Conservation (phyloP, 1,140 invertebrate genomes). For the Hydropsyche tenuis region DNA sequence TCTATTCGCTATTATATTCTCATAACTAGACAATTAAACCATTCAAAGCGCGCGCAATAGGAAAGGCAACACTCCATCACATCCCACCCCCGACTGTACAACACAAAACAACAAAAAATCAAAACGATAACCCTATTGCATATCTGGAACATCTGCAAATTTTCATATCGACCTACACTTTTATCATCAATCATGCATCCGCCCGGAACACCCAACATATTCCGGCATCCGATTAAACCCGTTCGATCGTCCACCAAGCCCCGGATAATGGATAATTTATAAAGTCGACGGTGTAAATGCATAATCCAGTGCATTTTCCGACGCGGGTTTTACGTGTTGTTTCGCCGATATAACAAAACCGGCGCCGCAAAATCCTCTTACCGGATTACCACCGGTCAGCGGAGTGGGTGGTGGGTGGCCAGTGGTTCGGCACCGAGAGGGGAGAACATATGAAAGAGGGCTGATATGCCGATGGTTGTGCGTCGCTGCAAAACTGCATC, state of each 20-base stretch:
- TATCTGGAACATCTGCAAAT: too few species aligned
- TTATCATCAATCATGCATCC: background rate
- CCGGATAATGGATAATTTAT: slow-evolving; percentile 36
- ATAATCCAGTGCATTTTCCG: slow-evolving; percentile 38
- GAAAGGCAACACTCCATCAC: too few species aligned
- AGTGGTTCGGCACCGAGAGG: too few species aligned
- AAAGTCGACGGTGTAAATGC: slow-evolving; percentile 35
- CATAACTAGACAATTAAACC: too few species aligned
- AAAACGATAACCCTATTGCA: too few species aligned
- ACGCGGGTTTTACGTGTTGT: slow-evolving; percentile 37
- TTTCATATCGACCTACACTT: too few species aligned
- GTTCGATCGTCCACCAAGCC: background rate
- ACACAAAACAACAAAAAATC: too few species aligned
- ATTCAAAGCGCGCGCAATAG: too few species aligned
- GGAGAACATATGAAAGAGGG: too few species aligned
- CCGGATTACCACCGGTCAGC: slow-evolving; percentile 25
- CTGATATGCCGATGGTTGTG: background rate
- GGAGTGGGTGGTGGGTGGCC: background rate
- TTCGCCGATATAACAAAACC: slow-evolving; percentile 31
- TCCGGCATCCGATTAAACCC: background rate
- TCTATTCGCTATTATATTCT: too few species aligned
- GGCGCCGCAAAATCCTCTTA: slow-evolving; percentile 36
- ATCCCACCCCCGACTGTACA: too few species aligned
- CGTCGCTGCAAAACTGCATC: slow-evolving; percentile 18
- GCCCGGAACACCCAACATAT: background rate